Percentiles rank a stretch among this genome's conserved stretches.
phyloP scores from a whole-genome alignment of 2,797 vertebrate species.

The Silurus aristotelis region DNA sequence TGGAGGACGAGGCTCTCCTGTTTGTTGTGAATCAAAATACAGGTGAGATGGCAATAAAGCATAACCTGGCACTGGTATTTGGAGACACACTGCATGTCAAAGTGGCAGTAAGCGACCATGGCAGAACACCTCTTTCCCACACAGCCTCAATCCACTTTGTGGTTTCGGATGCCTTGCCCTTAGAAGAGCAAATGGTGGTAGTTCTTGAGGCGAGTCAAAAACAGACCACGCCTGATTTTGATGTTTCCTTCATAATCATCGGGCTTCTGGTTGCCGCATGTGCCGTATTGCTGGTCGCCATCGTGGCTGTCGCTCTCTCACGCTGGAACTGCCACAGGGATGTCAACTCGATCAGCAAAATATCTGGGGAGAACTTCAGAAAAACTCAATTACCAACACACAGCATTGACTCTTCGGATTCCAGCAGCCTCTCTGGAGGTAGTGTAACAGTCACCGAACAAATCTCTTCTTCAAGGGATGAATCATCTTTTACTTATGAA shows the following conservation, averaged over 20 bases:
- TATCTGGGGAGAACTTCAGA: conserved; percentile 65
- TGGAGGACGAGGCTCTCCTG: conserved; percentile 61
- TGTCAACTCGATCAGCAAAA: conserved; percentile 54
- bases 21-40: conserved; percentile 69
- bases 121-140: conserved; percentile 62
- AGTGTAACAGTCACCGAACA: conserved; percentile 46
- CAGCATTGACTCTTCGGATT: conserved; percentile 59
- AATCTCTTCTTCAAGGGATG: conserved; percentile 65
- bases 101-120: conserved; percentile 67
- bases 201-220: conserved; percentile 62
- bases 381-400: conserved; percentile 58
- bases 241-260: conserved; percentile 69
- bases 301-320: conserved; percentile 69
- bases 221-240: conserved; percentile 51
- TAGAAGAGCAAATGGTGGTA: conserved; percentile 69
- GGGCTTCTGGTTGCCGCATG: conserved; percentile 70
- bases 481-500: conserved; percentile 51
- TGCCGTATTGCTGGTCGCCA: conserved; percentile 71
- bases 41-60: conserved; percentile 71
- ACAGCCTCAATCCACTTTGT: conserved; percentile 66
- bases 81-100: conserved; percentile 67
- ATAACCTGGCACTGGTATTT: conserved; percentile 60
- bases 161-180: conserved; percentile 66
- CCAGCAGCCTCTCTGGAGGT: conserved; percentile 69
- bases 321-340: conserved; percentile 63